A percentile compares a stretch with the other conserved stretches of the same genome.
phyloP scores from a whole-genome alignment of 2,113 vertebrate species.

The Cottus gobio region DNA sequence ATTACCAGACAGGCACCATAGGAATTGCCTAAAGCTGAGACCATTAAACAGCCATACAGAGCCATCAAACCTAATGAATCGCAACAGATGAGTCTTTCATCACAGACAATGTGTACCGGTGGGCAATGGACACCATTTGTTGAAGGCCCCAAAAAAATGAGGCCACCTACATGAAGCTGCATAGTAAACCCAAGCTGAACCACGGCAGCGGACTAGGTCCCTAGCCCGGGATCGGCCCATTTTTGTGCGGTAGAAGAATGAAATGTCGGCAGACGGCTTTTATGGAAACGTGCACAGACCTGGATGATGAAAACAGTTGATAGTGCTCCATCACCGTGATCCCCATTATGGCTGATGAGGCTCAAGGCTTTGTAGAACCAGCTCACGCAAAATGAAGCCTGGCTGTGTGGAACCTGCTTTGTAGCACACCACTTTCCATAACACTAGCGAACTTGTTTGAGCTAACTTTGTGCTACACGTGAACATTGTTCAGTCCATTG shows the following conservation, averaged over 20 bases:
- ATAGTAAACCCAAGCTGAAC: not conserved
- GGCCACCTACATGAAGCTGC: not conserved
- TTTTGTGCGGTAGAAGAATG: not conserved
- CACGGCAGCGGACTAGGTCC: not conserved
- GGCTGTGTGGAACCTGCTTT: not conserved
- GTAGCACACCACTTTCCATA: not conserved
- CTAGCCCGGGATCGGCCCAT: not conserved
- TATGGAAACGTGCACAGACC: not conserved
- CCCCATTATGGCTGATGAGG: not conserved
- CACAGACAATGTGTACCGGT: not conserved
- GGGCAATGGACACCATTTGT: not conserved
- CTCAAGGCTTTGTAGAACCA: not conserved
- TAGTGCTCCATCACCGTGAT: not conserved
- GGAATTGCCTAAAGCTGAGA: conserved; percentile 6
- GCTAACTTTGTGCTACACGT: not conserved
- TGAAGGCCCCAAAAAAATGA: not conserved
- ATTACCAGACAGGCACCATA: not conserved
- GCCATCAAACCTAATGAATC: conserved; percentile 1
- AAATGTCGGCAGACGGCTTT: not conserved
- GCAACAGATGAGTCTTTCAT: not conserved
- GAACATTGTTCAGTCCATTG: not conserved
- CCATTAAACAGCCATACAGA: conserved; percentile 8
- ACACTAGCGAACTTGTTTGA: not conserved
- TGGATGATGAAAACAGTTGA: not conserved
- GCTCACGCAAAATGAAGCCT: not conserved